phyloP scores from a whole-genome alignment of 2,113 vertebrate genomes.

The Neotragus pygmaeus region DNA sequence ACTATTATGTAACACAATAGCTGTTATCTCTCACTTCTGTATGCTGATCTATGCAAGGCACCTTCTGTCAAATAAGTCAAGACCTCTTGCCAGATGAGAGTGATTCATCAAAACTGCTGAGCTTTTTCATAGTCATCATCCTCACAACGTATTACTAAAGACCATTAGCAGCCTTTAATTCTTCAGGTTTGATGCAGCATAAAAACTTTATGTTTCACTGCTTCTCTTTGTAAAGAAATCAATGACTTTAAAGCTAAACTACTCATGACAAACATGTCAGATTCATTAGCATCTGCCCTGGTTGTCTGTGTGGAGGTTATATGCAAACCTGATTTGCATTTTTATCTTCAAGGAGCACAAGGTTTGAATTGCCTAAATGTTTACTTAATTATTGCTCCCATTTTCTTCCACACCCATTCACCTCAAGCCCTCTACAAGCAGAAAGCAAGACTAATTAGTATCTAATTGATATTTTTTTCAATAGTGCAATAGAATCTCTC shows the following conservation, averaged over 20 bases:
- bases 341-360: slow-evolving; percentile 56
- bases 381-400: slow-evolving; percentile 61
- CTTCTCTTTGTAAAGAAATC: slow-evolving; percentile 49
- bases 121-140: slow-evolving; percentile 50
- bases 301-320: slow-evolving; percentile 47
- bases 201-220: slow-evolving; percentile 38
- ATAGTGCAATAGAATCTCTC: slow-evolving; percentile 50
- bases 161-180: slow-evolving; percentile 43
- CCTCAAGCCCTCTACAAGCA: slow-evolving; percentile 45
- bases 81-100: slow-evolving; percentile 56
- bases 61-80: slow-evolving; percentile 67
- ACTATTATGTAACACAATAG: slow-evolving; percentile 66
- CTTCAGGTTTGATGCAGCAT: slow-evolving; percentile 45
- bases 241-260: slow-evolving; percentile 54
- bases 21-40: slow-evolving; percentile 65
- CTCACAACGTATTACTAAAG: slow-evolving; percentile 30
- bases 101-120: slow-evolving; percentile 61
- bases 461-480: slow-evolving; percentile 69
- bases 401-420: slow-evolving; percentile 59
- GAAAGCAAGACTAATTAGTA: slow-evolving; percentile 64
- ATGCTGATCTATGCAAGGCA: slow-evolving; percentile 63
- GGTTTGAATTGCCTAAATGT: slow-evolving; percentile 59
- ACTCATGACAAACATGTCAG: slow-evolving; percentile 44
- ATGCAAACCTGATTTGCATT: slow-evolving; percentile 49
- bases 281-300: slow-evolving; percentile 52